Evolutionary conservation across 2,888 invertebrate genomes (phyloP), one percentile per base, ranked within the genome.

Genomic region (Cactoblastis cactorum): DNA sequence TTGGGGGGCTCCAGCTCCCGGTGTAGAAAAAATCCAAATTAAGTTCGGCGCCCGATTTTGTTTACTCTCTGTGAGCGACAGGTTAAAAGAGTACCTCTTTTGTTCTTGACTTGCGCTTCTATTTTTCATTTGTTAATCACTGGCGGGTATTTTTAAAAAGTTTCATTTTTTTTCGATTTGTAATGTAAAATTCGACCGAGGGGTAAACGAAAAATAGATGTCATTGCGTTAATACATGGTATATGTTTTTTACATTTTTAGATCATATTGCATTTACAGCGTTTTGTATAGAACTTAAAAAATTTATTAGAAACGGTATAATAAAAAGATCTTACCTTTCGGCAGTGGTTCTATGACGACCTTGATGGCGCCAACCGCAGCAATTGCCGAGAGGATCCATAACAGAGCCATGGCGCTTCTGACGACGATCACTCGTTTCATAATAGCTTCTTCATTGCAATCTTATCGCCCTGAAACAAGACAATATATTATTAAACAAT

Each of bases 291-390:
- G n/a, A n/a, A n/a, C n/a, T n/a, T n/a, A 12, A 39, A 48, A 37
- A 43, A 53, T 22, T 5, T 22, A 22, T 22, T 22, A 3, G 22
- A 22, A 3, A 4, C 22, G 22, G 5, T 3, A 22, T 22, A 5
- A 28, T 28, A 9, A 8, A 3, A 28, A 28, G 28, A 22, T 71
- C 81, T 74, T 77, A 90, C 90, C 90, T 89, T 87, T 89, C 15
- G 90, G 90, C 14, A 90, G 71, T 8, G 90, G 90, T 70, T 90
- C 90, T 71, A 90, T 90, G 47, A 89, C 86, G 39, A 90, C 76
- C 71, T 87, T 88, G 56, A 90, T 78, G 52, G 88, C 86, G 34
- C 75, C 71, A 37, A 83, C 80, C 4, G 80, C 77, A 39, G 77
- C 66, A 50, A 87, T 62, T 39, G 76, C 78, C 18, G 74, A 63